Evolutionary conservation across 1,140 invertebrate genomes (phyloP).

Genomic region (Brachionus rotundiformis): DNA sequence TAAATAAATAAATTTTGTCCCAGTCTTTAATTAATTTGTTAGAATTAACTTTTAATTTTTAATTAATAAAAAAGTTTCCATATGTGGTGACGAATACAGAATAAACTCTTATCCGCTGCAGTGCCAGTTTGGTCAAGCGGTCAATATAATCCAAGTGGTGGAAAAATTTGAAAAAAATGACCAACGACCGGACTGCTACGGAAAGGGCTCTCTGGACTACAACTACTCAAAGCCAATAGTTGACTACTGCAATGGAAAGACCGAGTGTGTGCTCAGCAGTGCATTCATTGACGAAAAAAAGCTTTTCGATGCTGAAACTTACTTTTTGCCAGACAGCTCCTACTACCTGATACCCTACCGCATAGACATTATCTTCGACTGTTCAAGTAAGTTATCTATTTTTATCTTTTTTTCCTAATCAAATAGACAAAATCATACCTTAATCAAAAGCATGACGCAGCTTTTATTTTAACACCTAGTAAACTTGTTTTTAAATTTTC

Average conservation of each 20-base stretch:
- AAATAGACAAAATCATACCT: neutral
- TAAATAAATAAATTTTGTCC: neutral
- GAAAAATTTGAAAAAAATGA: slow-evolving; percentile 46
- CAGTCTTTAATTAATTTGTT: neutral
- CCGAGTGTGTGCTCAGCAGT: slow-evolving; percentile 9
- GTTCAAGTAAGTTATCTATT: slow-evolving; percentile 34
- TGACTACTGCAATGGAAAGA: slow-evolving; percentile 50
- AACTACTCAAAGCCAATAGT: slow-evolving; percentile 48
- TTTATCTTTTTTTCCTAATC: neutral
- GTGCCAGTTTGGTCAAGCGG: slow-evolving; percentile 14
- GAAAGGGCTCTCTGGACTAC: slow-evolving; percentile 16
- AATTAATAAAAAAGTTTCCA: slow-evolving; percentile 10
- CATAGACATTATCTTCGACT: slow-evolving; percentile 24
- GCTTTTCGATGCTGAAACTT: slow-evolving; percentile 48
- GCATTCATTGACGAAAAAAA: slow-evolving; percentile 46
- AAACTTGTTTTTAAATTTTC: slow-evolving; percentile 43
- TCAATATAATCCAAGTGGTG: slow-evolving; percentile 4
- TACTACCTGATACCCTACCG: slow-evolving; percentile 37
- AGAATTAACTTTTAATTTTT: neutral
- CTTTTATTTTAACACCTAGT: neutral
- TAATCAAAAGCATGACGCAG: neutral
- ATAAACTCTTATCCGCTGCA: slow-evolving; percentile 38
- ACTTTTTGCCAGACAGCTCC: slow-evolving; percentile 31
- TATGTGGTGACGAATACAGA: slow-evolving; percentile 45
- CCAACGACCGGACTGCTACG: slow-evolving; percentile 5